Conservation (phyloP, 1,140 invertebrate species). For the Pristionchus pacificus region DNA sequence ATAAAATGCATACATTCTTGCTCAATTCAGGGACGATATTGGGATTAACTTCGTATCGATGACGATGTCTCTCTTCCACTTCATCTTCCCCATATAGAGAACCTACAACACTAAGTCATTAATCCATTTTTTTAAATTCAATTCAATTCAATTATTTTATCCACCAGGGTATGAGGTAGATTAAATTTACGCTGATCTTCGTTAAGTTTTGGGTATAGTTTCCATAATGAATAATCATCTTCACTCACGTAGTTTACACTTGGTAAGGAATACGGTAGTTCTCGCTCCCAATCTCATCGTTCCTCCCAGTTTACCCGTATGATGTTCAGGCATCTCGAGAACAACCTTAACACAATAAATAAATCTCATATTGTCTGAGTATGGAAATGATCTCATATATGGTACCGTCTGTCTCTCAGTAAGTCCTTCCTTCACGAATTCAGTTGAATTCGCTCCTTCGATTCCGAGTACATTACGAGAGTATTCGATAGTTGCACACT, state of each 20-base stretch:
- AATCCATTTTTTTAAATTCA: too few species aligned
- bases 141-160: too few species aligned
- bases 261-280: slow-evolving; percentile 72
- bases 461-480: slow-evolving; percentile 77
- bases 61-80: slow-evolving; percentile 92
- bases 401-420: slow-evolving; percentile 19
- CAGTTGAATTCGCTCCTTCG: slow-evolving; percentile 78
- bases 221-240: slow-evolving; percentile 5
- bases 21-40: slow-evolving; percentile 75
- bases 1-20: slow-evolving; percentile 79
- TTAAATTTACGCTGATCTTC: too few species aligned
- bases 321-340: slow-evolving; percentile 98
- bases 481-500: slow-evolving; percentile 94
- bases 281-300: slow-evolving; percentile 94
- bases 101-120: neutral
- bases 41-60: slow-evolving; percentile 79
- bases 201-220: neutral
- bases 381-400: neutral
- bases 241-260: slow-evolving; percentile 39
- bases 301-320: slow-evolving; percentile 79
- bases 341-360: slow-evolving; percentile 61
- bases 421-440: slow-evolving; percentile 69
- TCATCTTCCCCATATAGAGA: slow-evolving; percentile 59
- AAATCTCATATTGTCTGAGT: slow-evolving; percentile 17
- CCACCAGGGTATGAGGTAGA: neutral